phyloP scores from a whole-genome alignment of 2,113 vertebrate genomes.

The Lathamus discolor region DNA sequence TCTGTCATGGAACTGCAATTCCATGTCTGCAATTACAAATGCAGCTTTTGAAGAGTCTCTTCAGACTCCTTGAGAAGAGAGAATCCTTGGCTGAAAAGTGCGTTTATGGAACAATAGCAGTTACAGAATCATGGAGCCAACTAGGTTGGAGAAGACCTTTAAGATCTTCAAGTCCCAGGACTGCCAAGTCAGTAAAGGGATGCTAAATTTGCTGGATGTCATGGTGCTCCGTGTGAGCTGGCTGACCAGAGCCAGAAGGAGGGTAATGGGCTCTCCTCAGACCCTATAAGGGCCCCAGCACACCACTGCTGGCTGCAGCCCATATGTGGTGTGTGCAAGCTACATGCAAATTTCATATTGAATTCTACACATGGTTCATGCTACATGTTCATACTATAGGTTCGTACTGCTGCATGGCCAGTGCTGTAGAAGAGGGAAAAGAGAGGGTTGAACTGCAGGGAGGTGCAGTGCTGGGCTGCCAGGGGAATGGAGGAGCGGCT shows the following conservation, averaged over 20 bases:
- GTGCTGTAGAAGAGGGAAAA: rapidly evolving
- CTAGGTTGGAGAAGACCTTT: background rate
- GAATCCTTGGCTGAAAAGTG: background rate
- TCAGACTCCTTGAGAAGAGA: background rate
- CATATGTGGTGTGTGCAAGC: background rate
- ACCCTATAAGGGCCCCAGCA: background rate
- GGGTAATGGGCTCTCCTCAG: background rate
- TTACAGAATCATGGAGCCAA: background rate
- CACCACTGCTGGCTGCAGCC: no score
- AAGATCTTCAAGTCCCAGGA: background rate
- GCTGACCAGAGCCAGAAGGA: background rate
- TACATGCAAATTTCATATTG: no score
- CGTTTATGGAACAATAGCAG: background rate
- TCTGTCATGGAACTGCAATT: background rate
- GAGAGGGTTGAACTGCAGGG: background rate
- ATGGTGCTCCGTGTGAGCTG: rapidly evolving
- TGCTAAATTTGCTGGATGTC: rapidly evolving
- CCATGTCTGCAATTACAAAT: rapidly evolving
- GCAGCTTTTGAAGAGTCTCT: background rate
- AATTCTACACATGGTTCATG: no score
- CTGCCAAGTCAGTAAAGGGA: background rate
- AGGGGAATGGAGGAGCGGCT: background rate
- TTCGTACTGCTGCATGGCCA: rapidly evolving
- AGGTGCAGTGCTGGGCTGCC: background rate
- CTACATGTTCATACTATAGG: background rate